A percentile compares a stretch with the other conserved stretches of the same genome.
phyloP scores from a whole-genome alignment of 2,113 vertebrate genomes.

The Myrmecobius fasciatus region DNA sequence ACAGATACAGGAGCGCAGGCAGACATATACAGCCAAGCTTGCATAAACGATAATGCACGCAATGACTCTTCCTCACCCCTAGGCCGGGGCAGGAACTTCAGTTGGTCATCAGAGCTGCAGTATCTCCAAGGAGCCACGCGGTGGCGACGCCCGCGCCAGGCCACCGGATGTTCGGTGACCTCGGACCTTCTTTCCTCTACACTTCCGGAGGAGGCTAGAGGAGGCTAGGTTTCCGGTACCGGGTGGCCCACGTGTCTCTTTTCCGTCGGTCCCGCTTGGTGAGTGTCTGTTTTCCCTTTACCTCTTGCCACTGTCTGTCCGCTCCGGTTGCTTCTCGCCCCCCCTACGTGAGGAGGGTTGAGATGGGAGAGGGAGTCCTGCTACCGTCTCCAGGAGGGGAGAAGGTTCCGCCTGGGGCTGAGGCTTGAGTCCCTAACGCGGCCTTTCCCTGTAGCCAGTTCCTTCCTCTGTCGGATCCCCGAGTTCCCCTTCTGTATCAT shows the following conservation, averaged over 20 bases:
- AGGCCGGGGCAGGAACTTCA: no score
- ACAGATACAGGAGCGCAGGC: no score
- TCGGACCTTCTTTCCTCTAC: background rate
- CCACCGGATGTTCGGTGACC: background rate
- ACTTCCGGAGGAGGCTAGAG: background rate
- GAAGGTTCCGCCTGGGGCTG: no score
- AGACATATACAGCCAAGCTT: no score
- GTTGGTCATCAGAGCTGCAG: background rate
- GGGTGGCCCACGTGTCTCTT: background rate
- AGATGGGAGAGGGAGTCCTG: background rate
- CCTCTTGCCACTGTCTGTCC: background rate
- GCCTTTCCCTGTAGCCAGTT: background rate
- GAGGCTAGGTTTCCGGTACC: background rate
- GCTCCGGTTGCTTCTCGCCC: background rate
- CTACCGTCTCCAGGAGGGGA: no score
- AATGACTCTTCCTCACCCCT: no score
- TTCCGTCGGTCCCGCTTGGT: background rate
- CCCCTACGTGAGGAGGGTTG: background rate
- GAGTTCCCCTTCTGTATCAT: no score
- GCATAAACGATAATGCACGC: no score
- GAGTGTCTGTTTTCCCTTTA: background rate
- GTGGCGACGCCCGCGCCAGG: background rate
- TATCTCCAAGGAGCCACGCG: background rate
- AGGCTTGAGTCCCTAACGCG: background rate
- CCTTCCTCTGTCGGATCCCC: background rate